These are phyloP conservation scores for Dermochelys coriacea DNA, from an alignment of 2,797 vertebrate genomes.

Conservation along the genomic window DNA sequence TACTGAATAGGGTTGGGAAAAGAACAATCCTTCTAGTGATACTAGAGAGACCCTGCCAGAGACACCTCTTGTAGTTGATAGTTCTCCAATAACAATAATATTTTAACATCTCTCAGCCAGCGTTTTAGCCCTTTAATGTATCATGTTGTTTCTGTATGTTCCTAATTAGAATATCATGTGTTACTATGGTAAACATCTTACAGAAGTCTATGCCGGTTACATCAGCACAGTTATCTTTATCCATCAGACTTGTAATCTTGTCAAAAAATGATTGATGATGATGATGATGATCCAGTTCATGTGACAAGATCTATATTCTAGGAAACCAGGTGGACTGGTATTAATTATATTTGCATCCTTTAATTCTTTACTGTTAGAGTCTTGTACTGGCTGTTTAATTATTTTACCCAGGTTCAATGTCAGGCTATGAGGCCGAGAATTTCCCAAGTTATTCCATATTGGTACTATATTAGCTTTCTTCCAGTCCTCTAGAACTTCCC, in stretches of 20 bases:
- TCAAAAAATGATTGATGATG: background rate
- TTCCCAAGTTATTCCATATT: background rate
- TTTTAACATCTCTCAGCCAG: background rate
- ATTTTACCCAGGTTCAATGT: background rate
- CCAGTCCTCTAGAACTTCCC: background rate
- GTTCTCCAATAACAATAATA: accelerated
- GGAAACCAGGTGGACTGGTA: accelerated
- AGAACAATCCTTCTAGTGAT: background rate
- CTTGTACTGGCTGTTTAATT: background rate
- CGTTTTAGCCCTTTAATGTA: background rate
- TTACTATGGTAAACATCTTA: background rate
- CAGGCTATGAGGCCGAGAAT: accelerated
- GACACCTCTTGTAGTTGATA: background rate
- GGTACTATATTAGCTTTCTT: background rate
- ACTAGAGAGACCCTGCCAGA: background rate
- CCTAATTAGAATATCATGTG: accelerated
- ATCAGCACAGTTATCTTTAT: background rate
- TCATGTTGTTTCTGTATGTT: accelerated
- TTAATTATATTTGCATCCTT: background rate
- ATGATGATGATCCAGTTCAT: background rate
- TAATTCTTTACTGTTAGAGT: background rate
- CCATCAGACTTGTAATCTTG: background rate
- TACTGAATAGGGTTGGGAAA: accelerated
- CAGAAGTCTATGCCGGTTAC: accelerated
- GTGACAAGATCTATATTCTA: background rate